Evolutionary conservation across 2,113 vertebrate genomes (phyloP), one percentile per base, ranked within the genome.

Genomic region (Pollimyrus isidori): DNA sequence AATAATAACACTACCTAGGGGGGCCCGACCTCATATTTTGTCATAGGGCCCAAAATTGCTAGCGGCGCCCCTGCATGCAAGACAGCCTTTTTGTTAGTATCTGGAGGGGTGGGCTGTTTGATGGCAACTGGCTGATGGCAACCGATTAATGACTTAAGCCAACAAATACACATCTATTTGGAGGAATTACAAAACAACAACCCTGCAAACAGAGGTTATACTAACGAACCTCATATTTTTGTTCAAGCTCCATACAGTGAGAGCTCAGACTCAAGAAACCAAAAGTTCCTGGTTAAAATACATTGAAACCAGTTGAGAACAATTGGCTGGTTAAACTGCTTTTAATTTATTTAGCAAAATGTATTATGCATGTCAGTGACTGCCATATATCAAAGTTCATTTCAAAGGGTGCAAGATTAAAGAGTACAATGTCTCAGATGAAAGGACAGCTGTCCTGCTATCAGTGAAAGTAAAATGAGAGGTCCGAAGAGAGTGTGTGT

Each of bases 301-400:
- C 83, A 86, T 15, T 39, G 35, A 80, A 42, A 42, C 30, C 73
- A 80, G 17, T 19, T 39, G 17, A 80, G 73, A 80, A 42, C 73
- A 42, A 80, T 80, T 80, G 73, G 35, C 73, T 80, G 17, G 73
- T 19, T 42, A 80, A 80, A 39, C 30, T 80, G 73, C 30, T 15
- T 80, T 80, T 80, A 42, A 80, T 80, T 80, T 42, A 80, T 80
- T 35, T 80, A 42, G 35, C 73, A 39, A 80, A 80, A 80, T 80
- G 13, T 39, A 80, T 80, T 80, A 42, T 80, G 35, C 73, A 76
- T 76, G 69, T 76, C 69, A 80, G 17, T 80, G 73, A 80, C 73
- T 35, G 73, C 73, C 73, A 80, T 39, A 80, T 69, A 69, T 69
- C 62, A 69, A 82, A 82, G 76, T 82, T 86, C 23, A 50, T 87